Conservation (phyloP, 2,888 invertebrate genomes). For the Priocnemis perturbator region DNA sequence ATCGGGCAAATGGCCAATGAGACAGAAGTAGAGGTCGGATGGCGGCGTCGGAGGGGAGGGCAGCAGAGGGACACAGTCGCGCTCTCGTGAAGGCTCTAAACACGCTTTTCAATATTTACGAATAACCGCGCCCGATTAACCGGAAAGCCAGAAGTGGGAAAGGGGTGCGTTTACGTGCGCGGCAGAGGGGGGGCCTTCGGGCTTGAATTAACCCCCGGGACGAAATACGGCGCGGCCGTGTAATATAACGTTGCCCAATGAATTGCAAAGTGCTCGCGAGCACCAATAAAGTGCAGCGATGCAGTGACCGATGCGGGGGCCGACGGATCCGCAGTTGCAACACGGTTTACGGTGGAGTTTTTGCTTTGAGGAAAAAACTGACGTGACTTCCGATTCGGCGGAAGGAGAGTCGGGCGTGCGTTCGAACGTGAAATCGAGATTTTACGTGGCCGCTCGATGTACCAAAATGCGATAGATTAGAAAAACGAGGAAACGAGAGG, state of each 20-base stretch:
- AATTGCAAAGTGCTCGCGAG: conserved; percentile 34
- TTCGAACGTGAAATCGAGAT: neutral
- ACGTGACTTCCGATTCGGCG: too few relatives aligned
- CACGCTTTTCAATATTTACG: conserved; percentile 64
- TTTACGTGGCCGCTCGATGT: too few relatives aligned
- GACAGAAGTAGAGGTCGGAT: conserved; percentile 4
- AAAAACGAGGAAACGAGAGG: neutral
- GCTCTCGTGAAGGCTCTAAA: conserved; percentile 42
- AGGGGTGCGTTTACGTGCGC: conserved; percentile 17
- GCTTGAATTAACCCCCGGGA: conserved; percentile 17
- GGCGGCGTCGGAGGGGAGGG: conserved; percentile 2
- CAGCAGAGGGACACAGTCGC: neutral
- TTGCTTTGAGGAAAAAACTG: conserved; percentile 25
- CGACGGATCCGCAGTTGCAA: conserved; percentile 13
- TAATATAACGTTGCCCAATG: conserved; percentile 40
- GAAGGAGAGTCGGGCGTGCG: neutral
- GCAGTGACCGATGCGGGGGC: neutral
- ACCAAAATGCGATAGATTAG: neutral
- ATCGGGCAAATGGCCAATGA: conserved; percentile 17
- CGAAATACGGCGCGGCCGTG: conserved; percentile 28
- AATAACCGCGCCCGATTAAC: conserved; percentile 63
- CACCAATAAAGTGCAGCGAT: conserved; percentile 30
- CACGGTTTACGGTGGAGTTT: neutral
- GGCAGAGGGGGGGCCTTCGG: neutral
- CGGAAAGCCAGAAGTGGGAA: conserved; percentile 33